Base-by-base conservation (phyloP, 1,140 invertebrate genomes). In the Drosophila repletoides region DNA sequence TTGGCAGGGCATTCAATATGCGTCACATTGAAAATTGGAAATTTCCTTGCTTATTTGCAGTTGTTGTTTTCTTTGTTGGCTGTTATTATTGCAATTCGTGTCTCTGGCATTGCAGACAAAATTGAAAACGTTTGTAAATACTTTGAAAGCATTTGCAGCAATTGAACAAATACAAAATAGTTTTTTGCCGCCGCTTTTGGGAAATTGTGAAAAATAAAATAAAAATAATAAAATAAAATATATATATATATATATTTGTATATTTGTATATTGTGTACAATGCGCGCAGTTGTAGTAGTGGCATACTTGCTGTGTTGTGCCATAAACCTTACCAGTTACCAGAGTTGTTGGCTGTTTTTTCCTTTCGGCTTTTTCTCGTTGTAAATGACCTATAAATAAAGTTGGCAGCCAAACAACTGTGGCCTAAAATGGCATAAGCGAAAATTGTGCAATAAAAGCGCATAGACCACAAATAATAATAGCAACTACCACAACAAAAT, bases 131-230 rank as follows among this genome's bases (percentile, higher is more conserved):
- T 76, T 80, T 84, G 79, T 67, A 86, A 86, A 86, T 86, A 84
- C 79, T 75, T 84, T 75, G 53, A 75, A 84, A 84, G 71, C 75
- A 79, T 84, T 84, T 84, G 80, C 80, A 80, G 81, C 80, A 79
- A 86, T 80, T 77, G 72, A 72, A 72, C 76, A 72, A 86, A 86
- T 66, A 84, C 80, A 80, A 83, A 81, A 81, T 77, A 61, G 69
- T 53, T 56, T 59, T 38, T 60, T 48, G 48, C 48, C 33, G 72
- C 38, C 60, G 49, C 58, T 58, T 69, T 83, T 81, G 64, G 48
- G 59, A 69, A 53, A 76, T 77, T 51, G 72, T 72, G 49, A 69
- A 81, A 83, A 76, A 83, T 76, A 45, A 61, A 72, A 79, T 49
- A 53, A 31, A 34, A 5, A 49, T 34, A 51, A 36, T 36, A 49